A percentile compares a stretch with the other conserved stretches of the same genome.
Conservation (phyloP, 2,888 invertebrate genomes). For the Euzophera pinguis region DNA sequence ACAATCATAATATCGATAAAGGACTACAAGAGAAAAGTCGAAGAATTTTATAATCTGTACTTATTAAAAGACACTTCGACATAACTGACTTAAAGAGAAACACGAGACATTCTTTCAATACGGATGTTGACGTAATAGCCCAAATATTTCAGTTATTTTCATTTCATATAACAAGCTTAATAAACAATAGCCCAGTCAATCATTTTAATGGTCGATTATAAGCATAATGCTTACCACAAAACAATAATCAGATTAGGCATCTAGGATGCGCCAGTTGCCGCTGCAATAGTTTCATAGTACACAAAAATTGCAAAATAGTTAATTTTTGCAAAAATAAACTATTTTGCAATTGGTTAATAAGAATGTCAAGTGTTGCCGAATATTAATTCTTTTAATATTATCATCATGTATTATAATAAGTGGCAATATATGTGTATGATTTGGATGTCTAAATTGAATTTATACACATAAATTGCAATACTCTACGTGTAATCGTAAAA, state of each 20-base stretch:
- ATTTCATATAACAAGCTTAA: slow-evolving; percentile 41
- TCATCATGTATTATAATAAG: slow-evolving; percentile 75
- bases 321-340: slow-evolving; percentile 21
- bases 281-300: slow-evolving; percentile 67
- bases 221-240: slow-evolving; percentile 35
- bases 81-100: slow-evolving; percentile 34
- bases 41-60: slow-evolving; percentile 21
- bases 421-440: slow-evolving; percentile 45
- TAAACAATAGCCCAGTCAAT: slow-evolving; percentile 72
- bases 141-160: slow-evolving; percentile 52
- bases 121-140: slow-evolving; percentile 64
- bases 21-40: slow-evolving; percentile 33
- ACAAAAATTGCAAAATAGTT: slow-evolving; percentile 38
- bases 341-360: slow-evolving; percentile 42
- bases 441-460: slow-evolving; percentile 20
- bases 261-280: slow-evolving; percentile 61
- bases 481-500: slow-evolving; percentile 67
- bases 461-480: slow-evolving; percentile 46
- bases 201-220: slow-evolving; percentile 48
- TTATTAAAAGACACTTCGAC: slow-evolving; percentile 39
- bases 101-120: slow-evolving; percentile 70
- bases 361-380: slow-evolving; percentile 80
- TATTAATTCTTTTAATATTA: slow-evolving; percentile 76
- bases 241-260: slow-evolving; percentile 39
- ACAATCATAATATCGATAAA: slow-evolving; percentile 21